Base-by-base conservation (phyloP, 2,888 invertebrate genomes). In the Nomada fucata region DNA sequence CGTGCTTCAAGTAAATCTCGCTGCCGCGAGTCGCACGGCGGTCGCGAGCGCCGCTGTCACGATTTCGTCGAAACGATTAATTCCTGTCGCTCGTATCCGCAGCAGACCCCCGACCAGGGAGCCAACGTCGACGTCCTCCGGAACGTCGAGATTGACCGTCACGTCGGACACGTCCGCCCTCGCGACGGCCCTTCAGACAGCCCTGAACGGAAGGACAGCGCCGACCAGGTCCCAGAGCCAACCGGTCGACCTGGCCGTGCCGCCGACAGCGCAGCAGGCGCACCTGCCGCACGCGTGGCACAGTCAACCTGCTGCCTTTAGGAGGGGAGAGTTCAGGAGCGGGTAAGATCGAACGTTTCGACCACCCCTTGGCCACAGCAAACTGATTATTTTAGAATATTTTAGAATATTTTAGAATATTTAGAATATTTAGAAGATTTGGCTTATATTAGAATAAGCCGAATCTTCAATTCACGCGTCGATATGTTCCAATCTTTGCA, bases 201-300 rank as follows among this genome's bases (percentile, higher is more conserved):
- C 92, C 42, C 82, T 93, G 53, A 93, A 93, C 83, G 91, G 89
- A 55, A 88, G 91, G 77, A 84, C 90, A 26, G 90, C 91, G 7
- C 94, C 94, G 18, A 94, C 94, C 77, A 92, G 94, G 79, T 94
- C 94, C 69, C 94, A 94, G 85, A 94, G 94, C 68, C 94, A 94
- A 82, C 94, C 94, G 20, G 93, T 94, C 50, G 94, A 94, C 86
- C 90, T 94, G 64, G 91, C 93, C 44, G 92, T 92, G 26, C 92
- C 93, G 42, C 77, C 86, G 59, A 74, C 68, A 72, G 55, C 89
- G 74, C 89, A 91, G 61, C 89, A 91, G 71, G 36, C 79, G 0
- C 90, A 90, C 67, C 86, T 89, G 64, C 88, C 90, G 5, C 90
- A 92, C 84, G 91, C 90, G 60, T 92, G 93, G 93, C 93, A 93